Percentiles rank a stretch among this genome's conserved stretches.
Conservation (phyloP, 2,888 invertebrate genomes). For the Drosophila percnosoma region DNA sequence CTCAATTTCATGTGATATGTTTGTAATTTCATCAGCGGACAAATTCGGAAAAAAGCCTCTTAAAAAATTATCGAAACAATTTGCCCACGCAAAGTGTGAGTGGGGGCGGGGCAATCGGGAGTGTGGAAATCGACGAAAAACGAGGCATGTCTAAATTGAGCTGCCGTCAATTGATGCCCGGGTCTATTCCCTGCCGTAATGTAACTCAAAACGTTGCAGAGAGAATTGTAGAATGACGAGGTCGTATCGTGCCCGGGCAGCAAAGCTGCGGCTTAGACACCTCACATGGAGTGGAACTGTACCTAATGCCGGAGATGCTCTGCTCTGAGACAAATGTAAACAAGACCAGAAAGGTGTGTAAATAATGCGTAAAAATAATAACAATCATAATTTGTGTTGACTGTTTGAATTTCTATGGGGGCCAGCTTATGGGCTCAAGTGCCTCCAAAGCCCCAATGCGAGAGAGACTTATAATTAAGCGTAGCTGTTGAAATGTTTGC, state of each 20-base stretch:
- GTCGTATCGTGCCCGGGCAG: conserved; percentile 61
- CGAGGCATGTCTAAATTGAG: conserved; percentile 76
- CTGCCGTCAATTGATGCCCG: conserved; percentile 66
- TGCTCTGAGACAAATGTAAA: conserved; percentile 53
- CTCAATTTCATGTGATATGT: conserved; percentile 63
- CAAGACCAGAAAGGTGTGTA: conserved; percentile 76
- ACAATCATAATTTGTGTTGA: conserved; percentile 76
- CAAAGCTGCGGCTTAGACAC: conserved; percentile 66
- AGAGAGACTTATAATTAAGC: conserved; percentile 71
- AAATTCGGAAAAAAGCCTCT: conserved; percentile 66
- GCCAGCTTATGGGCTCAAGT: conserved; percentile 50
- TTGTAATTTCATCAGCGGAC: conserved; percentile 45
- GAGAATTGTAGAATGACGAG: conserved; percentile 72
- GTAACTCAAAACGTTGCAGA: conserved; percentile 56
- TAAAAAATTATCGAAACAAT: conserved; percentile 70
- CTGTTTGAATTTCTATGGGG: conserved; percentile 58
- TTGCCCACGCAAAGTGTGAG: conserved; percentile 69
- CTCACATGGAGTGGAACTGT: conserved; percentile 37
- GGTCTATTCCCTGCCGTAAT: conserved; percentile 17
- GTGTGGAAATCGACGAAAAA: conserved; percentile 62
- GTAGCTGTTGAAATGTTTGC: conserved; percentile 72
- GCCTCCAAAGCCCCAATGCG: conserved; percentile 8
- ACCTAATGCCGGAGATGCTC: conserved; percentile 15
- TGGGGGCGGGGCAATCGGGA: conserved; percentile 37
- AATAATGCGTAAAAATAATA: conserved; percentile 79